These are phyloP conservation scores for Mus caroli DNA, from an alignment of 2,797 vertebrate genomes.

Conservation along the genomic window DNA sequence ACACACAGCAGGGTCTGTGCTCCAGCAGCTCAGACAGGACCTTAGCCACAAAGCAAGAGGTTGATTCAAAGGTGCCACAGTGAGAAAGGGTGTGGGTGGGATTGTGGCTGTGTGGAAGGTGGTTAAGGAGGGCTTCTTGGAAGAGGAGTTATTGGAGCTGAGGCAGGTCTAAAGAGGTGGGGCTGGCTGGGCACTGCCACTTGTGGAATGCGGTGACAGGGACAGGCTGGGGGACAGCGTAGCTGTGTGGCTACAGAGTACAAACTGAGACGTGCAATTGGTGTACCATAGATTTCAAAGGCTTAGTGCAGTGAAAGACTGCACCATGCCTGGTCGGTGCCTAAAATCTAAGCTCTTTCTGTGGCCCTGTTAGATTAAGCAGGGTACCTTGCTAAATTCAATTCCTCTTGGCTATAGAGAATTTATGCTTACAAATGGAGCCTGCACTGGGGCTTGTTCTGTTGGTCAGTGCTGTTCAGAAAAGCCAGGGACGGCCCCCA, in stretches of 20 bases:
- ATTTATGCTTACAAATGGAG: neutral
- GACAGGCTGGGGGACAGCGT: neutral
- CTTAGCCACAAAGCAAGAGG: neutral
- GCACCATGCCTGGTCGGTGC: neutral
- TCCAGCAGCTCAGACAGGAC: neutral
- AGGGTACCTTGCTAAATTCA: neutral
- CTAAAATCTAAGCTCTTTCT: neutral
- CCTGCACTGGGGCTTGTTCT: neutral
- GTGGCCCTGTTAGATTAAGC: neutral
- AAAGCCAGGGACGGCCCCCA: neutral
- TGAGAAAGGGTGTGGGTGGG: neutral
- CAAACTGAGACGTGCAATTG: neutral
- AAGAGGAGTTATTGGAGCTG: neutral
- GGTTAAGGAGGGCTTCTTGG: constrained; percentile 28
- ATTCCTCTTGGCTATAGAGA: constrained; percentile 1
- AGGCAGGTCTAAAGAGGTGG: neutral
- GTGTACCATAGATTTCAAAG: neutral
- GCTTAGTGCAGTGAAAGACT: neutral
- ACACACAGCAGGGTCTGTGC: neutral
- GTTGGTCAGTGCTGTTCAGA: neutral
- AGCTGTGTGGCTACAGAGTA: neutral
- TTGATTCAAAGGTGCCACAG: neutral
- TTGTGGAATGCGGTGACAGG: neutral
- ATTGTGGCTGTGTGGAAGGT: neutral
- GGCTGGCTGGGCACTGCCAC: neutral